Conservation (phyloP, 2,888 invertebrate genomes). For the Phortica okadai region DNA sequence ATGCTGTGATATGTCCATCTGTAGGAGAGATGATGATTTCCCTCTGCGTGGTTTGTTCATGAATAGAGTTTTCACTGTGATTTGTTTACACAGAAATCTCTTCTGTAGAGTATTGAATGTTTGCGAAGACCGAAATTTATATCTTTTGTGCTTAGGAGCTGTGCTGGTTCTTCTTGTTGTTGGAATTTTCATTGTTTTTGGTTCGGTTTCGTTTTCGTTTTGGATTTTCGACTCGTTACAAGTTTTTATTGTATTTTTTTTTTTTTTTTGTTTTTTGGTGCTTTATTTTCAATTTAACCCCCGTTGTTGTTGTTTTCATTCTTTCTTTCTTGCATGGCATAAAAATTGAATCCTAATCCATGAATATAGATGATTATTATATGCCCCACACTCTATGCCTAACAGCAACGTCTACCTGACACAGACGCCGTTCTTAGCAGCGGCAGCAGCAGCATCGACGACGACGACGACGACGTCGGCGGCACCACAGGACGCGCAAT, state of each 20-base stretch:
- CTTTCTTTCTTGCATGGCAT: slow-evolving; percentile 62
- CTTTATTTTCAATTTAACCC: slow-evolving; percentile 71
- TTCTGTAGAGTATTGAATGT: too few relatives aligned
- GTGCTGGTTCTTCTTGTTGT: slow-evolving; percentile 7
- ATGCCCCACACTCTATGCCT: slow-evolving; percentile 51
- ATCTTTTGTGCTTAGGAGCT: too few relatives aligned
- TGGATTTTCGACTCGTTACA: not conserved
- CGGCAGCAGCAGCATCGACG: not conserved
- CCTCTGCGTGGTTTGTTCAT: too few relatives aligned
- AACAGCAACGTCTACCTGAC: slow-evolving; percentile 27
- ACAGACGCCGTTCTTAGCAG: not conserved
- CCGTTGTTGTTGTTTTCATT: slow-evolving; percentile 49
- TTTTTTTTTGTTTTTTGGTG: slow-evolving; percentile 29
- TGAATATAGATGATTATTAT: slow-evolving; percentile 77
- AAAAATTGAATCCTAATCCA: slow-evolving; percentile 77
- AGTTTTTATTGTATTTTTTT: not conserved
- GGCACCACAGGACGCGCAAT: slow-evolving; percentile 58
- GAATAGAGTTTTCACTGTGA: too few relatives aligned
- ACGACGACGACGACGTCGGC: not conserved
- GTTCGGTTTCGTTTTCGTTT: slow-evolving; percentile 10
- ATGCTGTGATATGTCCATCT: too few relatives aligned
- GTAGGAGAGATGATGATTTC: too few relatives aligned
- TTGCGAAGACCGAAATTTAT: too few relatives aligned
- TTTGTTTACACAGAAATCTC: too few relatives aligned
- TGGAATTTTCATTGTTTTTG: not conserved